These are phyloP conservation scores for Arothron firmamentum DNA, from an alignment of 2,113 vertebrate genomes.

Conservation along the genomic window DNA sequence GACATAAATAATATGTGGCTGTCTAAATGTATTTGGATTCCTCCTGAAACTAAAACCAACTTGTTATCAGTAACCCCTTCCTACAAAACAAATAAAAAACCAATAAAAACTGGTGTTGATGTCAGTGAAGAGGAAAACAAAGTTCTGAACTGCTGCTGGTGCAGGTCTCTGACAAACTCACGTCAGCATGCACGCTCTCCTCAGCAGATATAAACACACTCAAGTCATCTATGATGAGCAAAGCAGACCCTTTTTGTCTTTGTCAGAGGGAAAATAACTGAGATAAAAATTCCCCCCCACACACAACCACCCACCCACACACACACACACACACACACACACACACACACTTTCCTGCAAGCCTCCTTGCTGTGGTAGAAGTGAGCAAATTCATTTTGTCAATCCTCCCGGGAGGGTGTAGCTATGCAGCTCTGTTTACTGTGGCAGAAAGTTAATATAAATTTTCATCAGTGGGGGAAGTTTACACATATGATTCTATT, in stretches of 20 bases:
- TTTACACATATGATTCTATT: constrained; percentile 99
- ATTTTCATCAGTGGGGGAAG: constrained; percentile 99
- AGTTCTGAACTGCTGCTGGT: constrained; percentile 88
- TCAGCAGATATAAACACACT: constrained; percentile 47
- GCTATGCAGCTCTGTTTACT: constrained; percentile 99
- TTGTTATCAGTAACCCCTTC: too few species aligned
- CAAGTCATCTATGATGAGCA: constrained; percentile 88
- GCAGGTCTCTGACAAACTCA: constrained; percentile 60
- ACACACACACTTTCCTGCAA: constrained; percentile 22
- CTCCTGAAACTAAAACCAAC: too few species aligned
- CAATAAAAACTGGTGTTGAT: constrained; percentile 66
- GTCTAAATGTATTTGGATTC: too few species aligned
- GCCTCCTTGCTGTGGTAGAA: constrained; percentile 92
- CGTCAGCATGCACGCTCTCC: constrained; percentile 21
- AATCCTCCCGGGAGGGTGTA: constrained; percentile 96
- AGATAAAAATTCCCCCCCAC: constrained; percentile 92
- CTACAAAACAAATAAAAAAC: too few species aligned
- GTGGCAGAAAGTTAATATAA: constrained; percentile 99
- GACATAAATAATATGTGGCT: too few species aligned
- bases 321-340: too few species aligned
- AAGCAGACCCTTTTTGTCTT: constrained; percentile 81
- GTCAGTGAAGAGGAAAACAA: constrained; percentile 79
- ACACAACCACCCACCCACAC: too few species aligned
- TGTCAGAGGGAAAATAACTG: constrained; percentile 84
- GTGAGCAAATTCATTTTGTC: constrained; percentile 96